Conservation (phyloP, 2,888 invertebrate species). For the Acanthosepion pharaonis region DNA sequence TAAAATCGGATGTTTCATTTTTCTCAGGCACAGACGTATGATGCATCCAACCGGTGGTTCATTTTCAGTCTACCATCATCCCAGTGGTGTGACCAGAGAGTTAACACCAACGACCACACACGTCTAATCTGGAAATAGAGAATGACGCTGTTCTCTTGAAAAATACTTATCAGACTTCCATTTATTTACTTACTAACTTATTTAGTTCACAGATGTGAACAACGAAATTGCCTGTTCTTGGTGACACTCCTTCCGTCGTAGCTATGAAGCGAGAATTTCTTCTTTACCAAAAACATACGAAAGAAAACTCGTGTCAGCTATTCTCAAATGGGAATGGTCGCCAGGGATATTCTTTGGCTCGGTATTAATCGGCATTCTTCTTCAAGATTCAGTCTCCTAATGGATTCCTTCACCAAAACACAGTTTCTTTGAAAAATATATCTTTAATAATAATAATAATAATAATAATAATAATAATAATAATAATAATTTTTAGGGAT, state of each 20-base stretch:
- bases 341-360: too few species aligned
- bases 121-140: neutral
- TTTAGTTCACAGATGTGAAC: neutral
- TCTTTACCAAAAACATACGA: neutral
- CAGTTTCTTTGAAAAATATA: too few species aligned
- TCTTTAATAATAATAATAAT: too few species aligned
- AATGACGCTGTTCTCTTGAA: neutral
- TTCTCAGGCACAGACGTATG: neutral
- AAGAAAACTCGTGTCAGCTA: neutral
- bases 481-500: too few species aligned
- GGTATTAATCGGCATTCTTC: too few species aligned
- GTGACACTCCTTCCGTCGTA: neutral
- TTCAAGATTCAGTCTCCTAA: too few species aligned
- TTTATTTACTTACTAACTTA: conserved; percentile 18
- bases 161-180: neutral
- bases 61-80: neutral
- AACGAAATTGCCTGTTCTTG: too few species aligned
- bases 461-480: too few species aligned
- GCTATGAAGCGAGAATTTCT: neutral
- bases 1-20: too few species aligned
- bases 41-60: neutral
- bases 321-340: neutral
- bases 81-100: neutral
- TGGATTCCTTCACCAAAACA: too few species aligned
- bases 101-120: neutral